Conservation (phyloP, 2,797 vertebrate genomes). For the Podarcis lilfordi region DNA sequence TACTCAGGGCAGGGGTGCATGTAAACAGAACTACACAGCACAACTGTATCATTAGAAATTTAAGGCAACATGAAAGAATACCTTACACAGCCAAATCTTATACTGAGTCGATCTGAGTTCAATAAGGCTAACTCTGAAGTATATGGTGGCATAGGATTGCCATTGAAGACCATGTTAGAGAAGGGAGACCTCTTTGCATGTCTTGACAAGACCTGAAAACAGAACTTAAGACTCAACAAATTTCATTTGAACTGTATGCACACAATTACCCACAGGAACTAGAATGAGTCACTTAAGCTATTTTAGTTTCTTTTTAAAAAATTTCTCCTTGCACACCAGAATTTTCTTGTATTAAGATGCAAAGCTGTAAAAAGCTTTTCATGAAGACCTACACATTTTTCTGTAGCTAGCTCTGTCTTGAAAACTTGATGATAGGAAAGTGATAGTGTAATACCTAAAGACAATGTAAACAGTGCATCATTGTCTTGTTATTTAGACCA, state of each 20-base stretch:
- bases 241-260: background rate
- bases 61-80: background rate
- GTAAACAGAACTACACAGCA: background rate
- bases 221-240: background rate
- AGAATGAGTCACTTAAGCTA: conserved; percentile 7
- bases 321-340: background rate
- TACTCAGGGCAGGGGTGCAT: background rate
- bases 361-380: background rate
- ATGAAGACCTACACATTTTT: background rate
- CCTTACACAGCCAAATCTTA: no score
- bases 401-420: background rate
- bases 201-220: background rate
- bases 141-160: background rate
- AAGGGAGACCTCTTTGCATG: background rate
- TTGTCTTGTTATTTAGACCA: background rate
- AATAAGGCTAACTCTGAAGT: background rate
- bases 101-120: background rate
- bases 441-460: conserved; percentile 16
- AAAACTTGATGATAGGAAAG: conserved; percentile 1
- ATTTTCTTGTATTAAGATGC: background rate
- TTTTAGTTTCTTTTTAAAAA: background rate
- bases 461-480: background rate
- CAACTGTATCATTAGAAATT: background rate
- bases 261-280: background rate
- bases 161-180: background rate